Conservation (phyloP, 2,113 vertebrate species). For the Myodes glareolus region DNA sequence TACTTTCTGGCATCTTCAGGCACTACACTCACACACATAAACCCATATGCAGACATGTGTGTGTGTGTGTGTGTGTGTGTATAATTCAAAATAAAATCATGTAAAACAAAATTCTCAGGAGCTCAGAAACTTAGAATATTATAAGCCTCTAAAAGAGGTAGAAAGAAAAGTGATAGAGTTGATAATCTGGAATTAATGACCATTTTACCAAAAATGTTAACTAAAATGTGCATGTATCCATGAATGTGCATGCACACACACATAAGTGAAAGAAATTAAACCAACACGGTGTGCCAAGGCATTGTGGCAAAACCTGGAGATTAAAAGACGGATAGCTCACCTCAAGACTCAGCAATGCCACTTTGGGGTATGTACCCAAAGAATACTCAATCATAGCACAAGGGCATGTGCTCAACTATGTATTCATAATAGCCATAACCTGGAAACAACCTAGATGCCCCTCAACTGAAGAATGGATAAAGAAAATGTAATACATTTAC, state of each 20-base stretch:
- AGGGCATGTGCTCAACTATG: no score
- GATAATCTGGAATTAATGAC: slow-evolving; percentile 28
- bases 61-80: no score
- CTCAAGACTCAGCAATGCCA: no score
- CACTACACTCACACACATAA: no score
- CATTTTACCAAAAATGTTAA: slow-evolving; percentile 4
- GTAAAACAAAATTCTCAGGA: neutral
- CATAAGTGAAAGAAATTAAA: slow-evolving; percentile 30
- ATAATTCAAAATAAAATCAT: neutral
- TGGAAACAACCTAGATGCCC: no score
- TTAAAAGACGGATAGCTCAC: neutral
- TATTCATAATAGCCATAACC: no score
- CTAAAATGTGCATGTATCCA: neutral
- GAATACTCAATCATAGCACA: no score
- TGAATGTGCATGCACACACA: no score
- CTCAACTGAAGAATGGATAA: no score
- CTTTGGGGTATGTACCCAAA: no score
- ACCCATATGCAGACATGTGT: neutral
- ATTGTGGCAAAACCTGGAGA: neutral
- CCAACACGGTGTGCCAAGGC: neutral
- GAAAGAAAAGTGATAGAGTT: neutral
- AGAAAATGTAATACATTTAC: no score
- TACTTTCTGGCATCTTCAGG: neutral
- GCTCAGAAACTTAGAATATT: slow-evolving; percentile 5
- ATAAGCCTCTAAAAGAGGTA: neutral